Conservation (phyloP, 1,140 invertebrate genomes). For the Calephelis virginiensis region DNA sequence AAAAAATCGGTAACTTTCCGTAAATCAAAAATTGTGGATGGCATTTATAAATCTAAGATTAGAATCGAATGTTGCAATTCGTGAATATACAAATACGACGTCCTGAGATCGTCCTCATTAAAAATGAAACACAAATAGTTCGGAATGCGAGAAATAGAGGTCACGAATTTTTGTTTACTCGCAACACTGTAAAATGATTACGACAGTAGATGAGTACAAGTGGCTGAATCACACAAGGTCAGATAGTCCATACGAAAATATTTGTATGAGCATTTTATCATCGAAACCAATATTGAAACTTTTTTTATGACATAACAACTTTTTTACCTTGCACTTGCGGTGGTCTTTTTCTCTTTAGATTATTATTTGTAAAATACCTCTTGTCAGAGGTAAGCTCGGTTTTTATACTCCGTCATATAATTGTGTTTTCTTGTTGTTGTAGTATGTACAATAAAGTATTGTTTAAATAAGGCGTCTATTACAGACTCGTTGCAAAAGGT, state of each 20-base stretch:
- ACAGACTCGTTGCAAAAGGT: too few species aligned
- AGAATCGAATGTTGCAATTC: background rate
- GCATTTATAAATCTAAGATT: background rate
- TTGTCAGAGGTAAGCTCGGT: too few species aligned
- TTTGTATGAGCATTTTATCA: background rate
- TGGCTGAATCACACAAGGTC: conserved; percentile 33
- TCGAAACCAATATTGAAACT: background rate
- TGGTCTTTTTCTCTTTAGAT: too few species aligned
- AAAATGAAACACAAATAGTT: conserved; percentile 23
- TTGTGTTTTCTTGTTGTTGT: too few species aligned
- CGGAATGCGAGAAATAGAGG: conserved; percentile 36
- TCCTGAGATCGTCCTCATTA: conserved; percentile 8
- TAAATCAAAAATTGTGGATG: too few species aligned
- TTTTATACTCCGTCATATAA: too few species aligned
- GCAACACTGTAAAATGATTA: conserved; percentile 30
- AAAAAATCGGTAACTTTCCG: too few species aligned
- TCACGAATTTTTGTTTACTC: conserved; percentile 35
- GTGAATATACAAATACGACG: background rate
- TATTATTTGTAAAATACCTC: too few species aligned
- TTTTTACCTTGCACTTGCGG: too few species aligned
- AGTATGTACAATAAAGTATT: too few species aligned
- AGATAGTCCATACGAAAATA: background rate
- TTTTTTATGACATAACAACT: too few species aligned
- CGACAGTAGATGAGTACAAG: conserved; percentile 26
- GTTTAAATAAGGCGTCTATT: too few species aligned